Evolutionary conservation across 2,113 vertebrate genomes (phyloP).

Genomic region (Piprites chloris): DNA sequence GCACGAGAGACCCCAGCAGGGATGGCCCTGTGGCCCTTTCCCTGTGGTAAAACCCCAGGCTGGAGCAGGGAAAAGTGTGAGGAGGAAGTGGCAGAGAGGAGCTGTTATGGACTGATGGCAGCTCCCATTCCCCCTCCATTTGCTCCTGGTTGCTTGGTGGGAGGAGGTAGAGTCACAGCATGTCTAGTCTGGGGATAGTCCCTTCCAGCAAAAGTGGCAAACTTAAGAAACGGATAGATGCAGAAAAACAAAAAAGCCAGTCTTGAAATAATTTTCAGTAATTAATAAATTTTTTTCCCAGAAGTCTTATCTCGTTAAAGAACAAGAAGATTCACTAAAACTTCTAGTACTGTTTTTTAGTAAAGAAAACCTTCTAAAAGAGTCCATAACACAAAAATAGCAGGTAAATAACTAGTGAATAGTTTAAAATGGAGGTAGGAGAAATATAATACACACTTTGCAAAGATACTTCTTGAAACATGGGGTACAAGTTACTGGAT

Average conservation of each 20-base stretch:
- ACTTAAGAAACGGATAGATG: background rate
- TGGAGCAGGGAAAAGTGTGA: background rate
- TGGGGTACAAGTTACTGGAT: fast-evolving
- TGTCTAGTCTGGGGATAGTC: background rate
- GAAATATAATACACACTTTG: background rate
- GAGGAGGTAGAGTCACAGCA: background rate
- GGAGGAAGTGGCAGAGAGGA: background rate
- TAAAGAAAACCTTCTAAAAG: background rate
- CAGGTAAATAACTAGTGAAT: background rate
- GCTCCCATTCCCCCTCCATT: fast-evolving
- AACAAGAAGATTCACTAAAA: background rate
- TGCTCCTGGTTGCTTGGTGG: background rate
- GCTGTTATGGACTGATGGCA: fast-evolving
- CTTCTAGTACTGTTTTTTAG: background rate
- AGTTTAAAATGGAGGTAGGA: background rate
- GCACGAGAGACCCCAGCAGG: too few species aligned
- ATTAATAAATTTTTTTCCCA: background rate
- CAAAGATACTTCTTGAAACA: background rate
- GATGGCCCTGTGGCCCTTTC: background rate
- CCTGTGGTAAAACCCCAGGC: fast-evolving
- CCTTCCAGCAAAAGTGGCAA: background rate
- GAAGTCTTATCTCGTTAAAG: background rate
- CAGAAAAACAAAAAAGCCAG: background rate
- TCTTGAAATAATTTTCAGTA: background rate
- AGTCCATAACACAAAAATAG: background rate